These are phyloP conservation scores for Alviniconcha strummeri DNA, from an alignment of 2,888 invertebrate species.

Conservation along the genomic window DNA sequence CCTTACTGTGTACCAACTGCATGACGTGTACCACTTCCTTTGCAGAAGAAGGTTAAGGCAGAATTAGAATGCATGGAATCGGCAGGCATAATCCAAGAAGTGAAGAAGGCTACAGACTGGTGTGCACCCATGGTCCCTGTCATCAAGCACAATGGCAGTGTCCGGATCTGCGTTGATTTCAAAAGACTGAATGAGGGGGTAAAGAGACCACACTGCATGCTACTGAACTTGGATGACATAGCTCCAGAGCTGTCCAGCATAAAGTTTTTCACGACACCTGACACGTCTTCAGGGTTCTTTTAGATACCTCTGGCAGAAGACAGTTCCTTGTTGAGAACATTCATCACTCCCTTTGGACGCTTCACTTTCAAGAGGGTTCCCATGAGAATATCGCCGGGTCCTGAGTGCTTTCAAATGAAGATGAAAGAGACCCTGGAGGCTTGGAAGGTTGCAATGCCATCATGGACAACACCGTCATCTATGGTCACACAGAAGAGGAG, in stretches of 20 bases:
- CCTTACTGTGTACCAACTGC: background rate
- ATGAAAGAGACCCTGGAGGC: background rate
- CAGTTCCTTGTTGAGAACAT: background rate
- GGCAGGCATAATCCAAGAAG: background rate
- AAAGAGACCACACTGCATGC: background rate
- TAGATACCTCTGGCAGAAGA: background rate
- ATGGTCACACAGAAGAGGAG: no score
- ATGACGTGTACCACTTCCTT: background rate
- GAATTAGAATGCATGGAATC: background rate
- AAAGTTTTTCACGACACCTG: background rate
- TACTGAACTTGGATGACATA: background rate
- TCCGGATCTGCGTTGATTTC: background rate
- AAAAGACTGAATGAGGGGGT: background rate
- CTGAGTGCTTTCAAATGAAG: background rate
- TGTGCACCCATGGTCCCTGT: constrained; percentile 9
- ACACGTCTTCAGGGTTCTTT: background rate
- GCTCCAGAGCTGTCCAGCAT: background rate
- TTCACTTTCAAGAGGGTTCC: background rate
- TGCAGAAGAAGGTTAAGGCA: background rate
- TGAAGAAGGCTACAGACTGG: background rate
- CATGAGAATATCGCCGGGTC: background rate
- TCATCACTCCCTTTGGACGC: background rate
- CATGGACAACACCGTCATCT: no score
- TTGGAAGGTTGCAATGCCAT: no score
- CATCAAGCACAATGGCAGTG: background rate